Evolutionary conservation across 2,888 invertebrate species (phyloP).

Genomic region (Ormyrus labotus): DNA sequence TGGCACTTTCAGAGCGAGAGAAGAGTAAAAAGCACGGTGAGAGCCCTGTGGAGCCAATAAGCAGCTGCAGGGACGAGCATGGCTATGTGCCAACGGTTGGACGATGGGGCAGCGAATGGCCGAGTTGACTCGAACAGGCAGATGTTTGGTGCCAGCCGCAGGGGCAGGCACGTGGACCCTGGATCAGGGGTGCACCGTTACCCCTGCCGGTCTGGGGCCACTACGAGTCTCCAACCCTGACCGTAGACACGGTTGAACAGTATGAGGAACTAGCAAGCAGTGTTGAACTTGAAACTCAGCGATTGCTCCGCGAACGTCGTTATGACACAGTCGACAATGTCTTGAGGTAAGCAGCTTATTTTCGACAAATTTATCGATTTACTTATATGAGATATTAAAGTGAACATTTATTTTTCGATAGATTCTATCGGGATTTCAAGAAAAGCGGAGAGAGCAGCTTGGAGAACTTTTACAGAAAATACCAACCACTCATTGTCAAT

Average conservation of each 20-base stretch:
- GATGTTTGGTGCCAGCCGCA: constrained; percentile 76
- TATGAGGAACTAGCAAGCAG: constrained; percentile 89
- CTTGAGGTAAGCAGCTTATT: constrained; percentile 76
- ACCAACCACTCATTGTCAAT: constrained; percentile 86
- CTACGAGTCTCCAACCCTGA: constrained; percentile 77
- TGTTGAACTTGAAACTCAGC: constrained; percentile 88
- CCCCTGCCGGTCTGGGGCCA: constrained; percentile 87
- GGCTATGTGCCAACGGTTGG: constrained; percentile 88
- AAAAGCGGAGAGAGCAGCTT: constrained; percentile 81
- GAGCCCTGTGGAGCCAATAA: constrained; percentile 77
- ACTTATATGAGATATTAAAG: not conserved
- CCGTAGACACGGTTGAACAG: constrained; percentile 78
- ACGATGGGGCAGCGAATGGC: constrained; percentile 96
- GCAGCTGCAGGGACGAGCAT: constrained; percentile 78
- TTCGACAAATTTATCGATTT: constrained; percentile 9
- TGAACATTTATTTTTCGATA: constrained; percentile 73
- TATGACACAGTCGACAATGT: constrained; percentile 94
- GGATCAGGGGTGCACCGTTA: constrained; percentile 84
- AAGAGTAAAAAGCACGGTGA: constrained; percentile 75
- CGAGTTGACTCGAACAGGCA: constrained; percentile 94
- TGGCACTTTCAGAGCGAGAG: constrained; percentile 72
- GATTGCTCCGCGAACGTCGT: constrained; percentile 88
- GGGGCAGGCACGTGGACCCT: constrained; percentile 76
- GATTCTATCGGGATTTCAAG: constrained; percentile 79
- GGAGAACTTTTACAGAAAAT: constrained; percentile 85